Evolutionary conservation across 2,113 vertebrate genomes (phyloP).

Genomic region (Stegostoma tigrinum): DNA sequence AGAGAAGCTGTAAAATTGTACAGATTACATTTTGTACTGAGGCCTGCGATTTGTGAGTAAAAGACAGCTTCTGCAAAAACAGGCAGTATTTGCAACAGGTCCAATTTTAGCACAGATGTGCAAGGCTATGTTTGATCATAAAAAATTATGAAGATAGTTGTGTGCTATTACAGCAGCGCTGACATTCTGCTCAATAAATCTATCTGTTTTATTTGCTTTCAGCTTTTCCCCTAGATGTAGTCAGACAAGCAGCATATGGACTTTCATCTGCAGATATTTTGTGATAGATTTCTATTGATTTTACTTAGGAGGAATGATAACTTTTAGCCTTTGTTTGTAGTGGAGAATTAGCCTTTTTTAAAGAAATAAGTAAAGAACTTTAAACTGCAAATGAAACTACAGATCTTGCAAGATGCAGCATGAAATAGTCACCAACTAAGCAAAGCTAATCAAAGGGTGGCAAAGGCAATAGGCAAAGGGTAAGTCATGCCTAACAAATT

Average conservation of each 20-base stretch:
- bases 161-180: neutral
- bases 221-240: neutral
- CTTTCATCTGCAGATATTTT: neutral
- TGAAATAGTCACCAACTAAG: neutral
- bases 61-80: neutral
- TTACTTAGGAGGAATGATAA: neutral
- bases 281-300: neutral
- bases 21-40: neutral
- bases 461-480: no score
- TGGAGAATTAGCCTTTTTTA: neutral
- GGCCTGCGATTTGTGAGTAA: neutral
- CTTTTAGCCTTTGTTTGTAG: neutral
- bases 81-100: neutral
- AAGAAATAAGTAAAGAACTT: neutral
- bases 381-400: neutral
- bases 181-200: neutral
- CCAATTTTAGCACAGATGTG: neutral
- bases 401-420: neutral
- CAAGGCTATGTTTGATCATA: neutral
- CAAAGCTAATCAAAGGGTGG: neutral
- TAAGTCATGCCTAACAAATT: no score
- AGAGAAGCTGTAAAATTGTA: neutral
- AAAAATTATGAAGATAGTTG: neutral
- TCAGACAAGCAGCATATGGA: neutral
- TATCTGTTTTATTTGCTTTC: neutral